Conservation (phyloP, 1,140 invertebrate species). For the Drosophila albomicans region DNA sequence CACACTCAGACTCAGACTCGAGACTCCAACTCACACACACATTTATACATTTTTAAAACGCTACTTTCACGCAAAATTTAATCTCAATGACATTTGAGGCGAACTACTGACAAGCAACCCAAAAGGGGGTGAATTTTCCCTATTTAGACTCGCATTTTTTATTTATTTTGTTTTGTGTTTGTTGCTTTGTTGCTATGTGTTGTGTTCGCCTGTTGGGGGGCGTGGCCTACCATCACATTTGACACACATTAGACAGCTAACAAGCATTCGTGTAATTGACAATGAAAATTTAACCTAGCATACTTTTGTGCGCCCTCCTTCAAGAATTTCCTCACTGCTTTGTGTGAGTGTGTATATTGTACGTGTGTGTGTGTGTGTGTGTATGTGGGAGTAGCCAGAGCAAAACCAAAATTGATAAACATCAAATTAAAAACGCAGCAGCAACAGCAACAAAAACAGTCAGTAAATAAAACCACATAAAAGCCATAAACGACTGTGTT, state of each 20-base stretch:
- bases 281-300: conserved; percentile 60
- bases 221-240: conserved; percentile 22
- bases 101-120: conserved; percentile 61
- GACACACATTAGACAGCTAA: conserved; percentile 56
- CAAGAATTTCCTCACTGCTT: conserved; percentile 1
- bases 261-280: conserved; percentile 64
- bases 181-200: conserved; percentile 2
- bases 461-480: conserved; percentile 77
- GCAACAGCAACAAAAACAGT: conserved; percentile 14
- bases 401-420: conserved; percentile 61
- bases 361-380: background rate
- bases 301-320: conserved; percentile 40
- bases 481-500: conserved; percentile 72
- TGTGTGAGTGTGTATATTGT: background rate
- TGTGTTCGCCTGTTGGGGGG: background rate
- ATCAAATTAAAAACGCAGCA: conserved; percentile 76
- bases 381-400: background rate
- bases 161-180: conserved; percentile 18
- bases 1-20: conserved; percentile 4
- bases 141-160: background rate
- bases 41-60: conserved; percentile 71
- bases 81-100: conserved; percentile 79
- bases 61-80: conserved; percentile 83
- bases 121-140: conserved; percentile 11
- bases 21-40: conserved; percentile 2